These are phyloP conservation scores for Pocota personata DNA, from an alignment of 2,888 invertebrate species.

Conservation along the genomic window DNA sequence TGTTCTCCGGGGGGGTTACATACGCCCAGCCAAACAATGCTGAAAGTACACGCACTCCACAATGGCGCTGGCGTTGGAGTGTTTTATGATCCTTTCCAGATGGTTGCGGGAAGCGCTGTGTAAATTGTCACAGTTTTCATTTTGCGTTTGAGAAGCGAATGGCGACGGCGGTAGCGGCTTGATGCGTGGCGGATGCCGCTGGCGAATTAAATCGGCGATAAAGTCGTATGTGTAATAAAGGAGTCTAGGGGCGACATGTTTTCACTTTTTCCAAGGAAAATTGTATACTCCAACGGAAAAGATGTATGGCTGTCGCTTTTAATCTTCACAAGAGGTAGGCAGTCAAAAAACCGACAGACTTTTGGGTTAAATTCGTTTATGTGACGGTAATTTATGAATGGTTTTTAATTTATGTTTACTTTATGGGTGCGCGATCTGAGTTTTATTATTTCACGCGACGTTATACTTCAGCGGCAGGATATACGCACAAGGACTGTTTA, in stretches of 20 bases:
- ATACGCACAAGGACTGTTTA: background rate
- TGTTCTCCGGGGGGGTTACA: conserved; percentile 31
- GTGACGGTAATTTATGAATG: conserved; percentile 65
- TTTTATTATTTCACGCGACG: background rate
- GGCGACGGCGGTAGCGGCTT: background rate
- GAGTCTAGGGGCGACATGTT: conserved; percentile 7
- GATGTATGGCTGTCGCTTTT: conserved; percentile 49
- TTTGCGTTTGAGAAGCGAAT: conserved; percentile 42
- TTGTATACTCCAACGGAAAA: conserved; percentile 4
- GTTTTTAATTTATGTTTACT: conserved; percentile 60
- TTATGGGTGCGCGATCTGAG: conserved; percentile 9
- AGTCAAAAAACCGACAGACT: conserved; percentile 26
- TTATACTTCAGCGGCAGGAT: background rate
- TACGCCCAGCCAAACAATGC: conserved; percentile 16
- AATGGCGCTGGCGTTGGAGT: conserved; percentile 32
- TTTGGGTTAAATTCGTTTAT: conserved; percentile 44
- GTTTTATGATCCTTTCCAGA: conserved; percentile 69
- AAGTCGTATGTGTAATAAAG: conserved; percentile 32
- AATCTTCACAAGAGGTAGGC: conserved; percentile 35
- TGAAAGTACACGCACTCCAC: conserved; percentile 36
- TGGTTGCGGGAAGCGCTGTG: conserved; percentile 52
- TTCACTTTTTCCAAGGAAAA: background rate
- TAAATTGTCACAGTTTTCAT: conserved; percentile 69
- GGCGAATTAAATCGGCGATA: conserved; percentile 60
- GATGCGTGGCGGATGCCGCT: conserved; percentile 21